Percentiles rank a stretch among this genome's conserved stretches.
Conservation (phyloP, 2,113 vertebrate genomes). For the Candoia aspera region DNA sequence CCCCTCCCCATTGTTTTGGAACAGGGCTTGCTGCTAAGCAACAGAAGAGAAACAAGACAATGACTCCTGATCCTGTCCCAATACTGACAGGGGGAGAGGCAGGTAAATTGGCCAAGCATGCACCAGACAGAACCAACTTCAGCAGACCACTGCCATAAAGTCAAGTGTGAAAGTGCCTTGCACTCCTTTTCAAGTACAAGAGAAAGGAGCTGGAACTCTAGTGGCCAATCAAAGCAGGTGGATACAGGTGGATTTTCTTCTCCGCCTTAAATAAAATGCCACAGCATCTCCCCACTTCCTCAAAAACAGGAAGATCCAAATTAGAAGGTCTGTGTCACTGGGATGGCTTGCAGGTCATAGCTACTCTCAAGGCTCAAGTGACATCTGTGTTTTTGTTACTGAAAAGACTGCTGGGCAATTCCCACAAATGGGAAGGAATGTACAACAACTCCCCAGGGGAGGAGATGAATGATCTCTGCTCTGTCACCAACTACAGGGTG, state of each 20-base stretch:
- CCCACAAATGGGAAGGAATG: slow-evolving; percentile 1
- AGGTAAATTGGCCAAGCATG: not conserved
- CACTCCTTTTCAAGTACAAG: not conserved
- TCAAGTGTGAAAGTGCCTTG: not conserved
- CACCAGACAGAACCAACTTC: not conserved
- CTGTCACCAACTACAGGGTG: not conserved
- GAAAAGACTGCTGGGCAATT: not conserved
- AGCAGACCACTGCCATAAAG: not conserved
- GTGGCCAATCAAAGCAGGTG: not conserved
- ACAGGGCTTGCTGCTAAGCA: slow-evolving; percentile 25
- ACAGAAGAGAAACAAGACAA: slow-evolving; percentile 10
- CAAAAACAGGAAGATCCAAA: slow-evolving; percentile 10
- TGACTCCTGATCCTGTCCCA: not conserved
- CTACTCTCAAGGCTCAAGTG: slow-evolving; percentile 26
- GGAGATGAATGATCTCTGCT: not conserved
- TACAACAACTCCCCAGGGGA: not conserved
- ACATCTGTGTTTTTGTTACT: slow-evolving; percentile 31
- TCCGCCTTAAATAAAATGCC: not conserved
- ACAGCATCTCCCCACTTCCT: not conserved
- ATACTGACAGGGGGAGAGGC: not conserved
- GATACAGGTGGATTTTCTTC: not conserved
- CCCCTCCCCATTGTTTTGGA: slow-evolving; percentile 30
- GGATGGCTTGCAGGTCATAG: not conserved
- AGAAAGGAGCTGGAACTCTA: not conserved
- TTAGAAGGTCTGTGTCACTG: not conserved